Conservation (phyloP, 2,113 vertebrate genomes). For the Origma solitaria region DNA sequence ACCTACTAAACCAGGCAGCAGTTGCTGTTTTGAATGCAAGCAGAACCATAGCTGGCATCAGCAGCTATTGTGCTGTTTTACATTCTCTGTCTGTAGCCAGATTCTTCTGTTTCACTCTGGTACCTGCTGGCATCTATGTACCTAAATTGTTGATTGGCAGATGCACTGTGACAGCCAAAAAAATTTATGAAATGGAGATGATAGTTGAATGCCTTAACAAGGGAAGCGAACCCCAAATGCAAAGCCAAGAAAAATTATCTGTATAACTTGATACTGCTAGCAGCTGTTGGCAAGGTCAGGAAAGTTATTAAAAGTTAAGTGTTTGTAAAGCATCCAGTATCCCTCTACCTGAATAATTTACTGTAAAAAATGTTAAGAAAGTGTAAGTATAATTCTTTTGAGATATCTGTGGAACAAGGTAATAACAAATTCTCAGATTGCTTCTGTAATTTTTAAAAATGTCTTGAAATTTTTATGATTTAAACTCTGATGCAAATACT, state of each 20-base stretch:
- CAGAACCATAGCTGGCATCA: not conserved
- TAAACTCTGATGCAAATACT: not conserved
- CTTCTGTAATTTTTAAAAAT: not conserved
- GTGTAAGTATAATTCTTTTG: not conserved
- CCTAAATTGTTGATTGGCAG: not conserved
- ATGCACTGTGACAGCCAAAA: not conserved
- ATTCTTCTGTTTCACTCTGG: not conserved
- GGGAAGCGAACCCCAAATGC: not conserved
- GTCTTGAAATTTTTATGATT: not conserved
- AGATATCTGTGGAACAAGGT: not conserved
- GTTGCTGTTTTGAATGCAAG: not conserved
- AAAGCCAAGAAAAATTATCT: not conserved
- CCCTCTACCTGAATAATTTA: not conserved
- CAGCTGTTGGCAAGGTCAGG: not conserved
- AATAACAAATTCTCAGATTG: not conserved
- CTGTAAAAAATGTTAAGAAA: not conserved
- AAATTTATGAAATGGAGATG: not conserved
- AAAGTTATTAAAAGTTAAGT: not conserved
- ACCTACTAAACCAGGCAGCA: not conserved
- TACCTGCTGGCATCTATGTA: not conserved
- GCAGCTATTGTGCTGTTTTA: not conserved
- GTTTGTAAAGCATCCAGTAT: not conserved
- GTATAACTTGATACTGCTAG: not conserved
- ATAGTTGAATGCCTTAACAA: not conserved
- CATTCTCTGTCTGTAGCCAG: not conserved